Base-by-base conservation (phyloP, 2,113 vertebrate species). In the Cyanoramphus novaezelandiae region DNA sequence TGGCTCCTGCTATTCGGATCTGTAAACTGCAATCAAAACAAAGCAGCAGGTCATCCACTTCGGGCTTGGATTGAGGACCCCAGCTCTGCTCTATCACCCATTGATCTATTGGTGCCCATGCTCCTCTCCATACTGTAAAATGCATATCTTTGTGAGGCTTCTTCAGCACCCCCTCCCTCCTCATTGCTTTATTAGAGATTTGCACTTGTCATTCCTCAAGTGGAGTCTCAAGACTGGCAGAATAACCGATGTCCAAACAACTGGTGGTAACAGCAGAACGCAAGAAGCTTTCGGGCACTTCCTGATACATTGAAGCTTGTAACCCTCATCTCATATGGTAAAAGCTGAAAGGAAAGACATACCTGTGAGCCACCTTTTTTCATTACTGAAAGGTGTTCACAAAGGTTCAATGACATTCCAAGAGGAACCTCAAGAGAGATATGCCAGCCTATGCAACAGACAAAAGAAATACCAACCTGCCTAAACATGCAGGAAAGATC, bases 211-310 rank as follows among this genome's bases (percentile, higher is more conserved):
- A 21, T 65, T 77, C 35, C 72, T 52, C 7, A 2, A 33, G 70
- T 1, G 4, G 70, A 79, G 67, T 31, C 43, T 90, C 52, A 62
- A 84, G n/a, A 63, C 13, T 0, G 0, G 44, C 23, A 72, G 59
- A 86, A 70, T 4, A 86, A 62, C 11, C 14, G 70, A 29, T 6
- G 18, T 5, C n/a, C 46, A 23, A 23, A 28, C 8, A 60, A 65
- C 7, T 59, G 33, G 37, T 46, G 16, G 6, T 46, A 74, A 74
- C 4, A 55, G 27, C 2, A 80, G 69, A 33, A 86, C 88, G 31
- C n/a, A 81, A 67, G 43, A 57, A 80, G 17, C 31, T 88, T 86
- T 27, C 67, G 57, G n/a, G 64, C 91, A 35, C 13, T 20, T 71
- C 35, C 76, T 35, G 43, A 46, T 39, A n/a, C 31, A 21, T 1